Conservation (phyloP, 2,113 vertebrate genomes). For the Lasiurus borealis region DNA sequence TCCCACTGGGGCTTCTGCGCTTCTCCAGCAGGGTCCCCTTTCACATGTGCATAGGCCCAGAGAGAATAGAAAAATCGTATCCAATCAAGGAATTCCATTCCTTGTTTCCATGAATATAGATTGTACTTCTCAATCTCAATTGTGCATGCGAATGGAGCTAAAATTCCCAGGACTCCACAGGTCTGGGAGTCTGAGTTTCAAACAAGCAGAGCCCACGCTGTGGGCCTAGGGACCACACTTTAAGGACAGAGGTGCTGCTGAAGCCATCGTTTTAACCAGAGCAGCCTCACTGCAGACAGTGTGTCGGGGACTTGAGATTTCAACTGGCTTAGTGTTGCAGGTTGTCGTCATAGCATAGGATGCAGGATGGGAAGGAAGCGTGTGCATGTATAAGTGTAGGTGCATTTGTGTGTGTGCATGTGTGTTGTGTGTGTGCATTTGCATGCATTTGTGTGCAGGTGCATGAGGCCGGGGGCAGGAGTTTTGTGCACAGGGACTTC, state of each 20-base stretch:
- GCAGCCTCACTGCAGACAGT: not conserved
- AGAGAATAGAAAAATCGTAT: not conserved
- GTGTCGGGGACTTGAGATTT: not conserved
- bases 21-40: not conserved
- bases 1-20: rapidly evolving
- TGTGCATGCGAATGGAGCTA: rapidly evolving
- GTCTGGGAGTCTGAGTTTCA: not conserved
- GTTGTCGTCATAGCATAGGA: not conserved
- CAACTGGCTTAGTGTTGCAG: not conserved
- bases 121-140: not conserved
- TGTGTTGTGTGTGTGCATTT: too few species aligned
- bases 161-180: not conserved
- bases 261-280: not conserved
- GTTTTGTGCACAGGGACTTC: not conserved
- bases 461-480: rapidly evolving
- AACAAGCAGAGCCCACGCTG: not conserved
- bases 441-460: too few species aligned
- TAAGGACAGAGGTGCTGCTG: not conserved
- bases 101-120: not conserved
- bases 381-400: not conserved
- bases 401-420: not conserved
- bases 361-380: rapidly evolving
- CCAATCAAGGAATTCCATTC: not conserved
- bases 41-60: not conserved
- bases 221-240: too few species aligned